Evolutionary conservation across 2,888 invertebrate genomes (phyloP).

Genomic region (Hydrotaea diabolus): DNA sequence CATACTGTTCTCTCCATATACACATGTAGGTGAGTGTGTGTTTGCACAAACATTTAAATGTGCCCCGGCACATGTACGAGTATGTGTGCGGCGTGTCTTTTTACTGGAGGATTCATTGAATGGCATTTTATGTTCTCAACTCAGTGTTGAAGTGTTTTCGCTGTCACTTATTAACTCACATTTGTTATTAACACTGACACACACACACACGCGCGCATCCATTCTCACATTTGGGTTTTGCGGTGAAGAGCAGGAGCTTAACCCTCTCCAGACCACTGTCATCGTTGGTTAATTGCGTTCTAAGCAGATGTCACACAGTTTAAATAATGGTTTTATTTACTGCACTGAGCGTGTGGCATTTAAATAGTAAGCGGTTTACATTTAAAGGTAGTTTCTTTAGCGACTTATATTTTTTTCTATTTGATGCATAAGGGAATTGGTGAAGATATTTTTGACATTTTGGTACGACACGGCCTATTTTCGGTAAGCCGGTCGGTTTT

Average conservation of each 20-base stretch:
- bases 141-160: conserved; percentile 5
- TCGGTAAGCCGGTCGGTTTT: no score
- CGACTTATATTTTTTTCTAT: no score
- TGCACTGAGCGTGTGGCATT: not conserved
- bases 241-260: not conserved
- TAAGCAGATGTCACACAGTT: not conserved
- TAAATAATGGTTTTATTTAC: not conserved
- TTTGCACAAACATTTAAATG: not conserved
- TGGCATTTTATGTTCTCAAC: not conserved
- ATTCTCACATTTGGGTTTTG: not conserved
- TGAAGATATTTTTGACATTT: no score
- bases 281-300: not conserved
- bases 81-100: not conserved
- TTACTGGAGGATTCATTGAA: not conserved
- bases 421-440: no score
- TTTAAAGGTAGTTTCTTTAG: no score
- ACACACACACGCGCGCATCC: not conserved
- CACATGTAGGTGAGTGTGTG: not conserved
- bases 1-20: not conserved
- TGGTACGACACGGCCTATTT: no score
- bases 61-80: not conserved
- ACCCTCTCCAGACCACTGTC: not conserved
- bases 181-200: not conserved
- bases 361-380: no score
- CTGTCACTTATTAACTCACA: conserved; percentile 16